Evolutionary conservation across 2,797 vertebrate species (phyloP).

Genomic region (Uromys caudimaculatus): DNA sequence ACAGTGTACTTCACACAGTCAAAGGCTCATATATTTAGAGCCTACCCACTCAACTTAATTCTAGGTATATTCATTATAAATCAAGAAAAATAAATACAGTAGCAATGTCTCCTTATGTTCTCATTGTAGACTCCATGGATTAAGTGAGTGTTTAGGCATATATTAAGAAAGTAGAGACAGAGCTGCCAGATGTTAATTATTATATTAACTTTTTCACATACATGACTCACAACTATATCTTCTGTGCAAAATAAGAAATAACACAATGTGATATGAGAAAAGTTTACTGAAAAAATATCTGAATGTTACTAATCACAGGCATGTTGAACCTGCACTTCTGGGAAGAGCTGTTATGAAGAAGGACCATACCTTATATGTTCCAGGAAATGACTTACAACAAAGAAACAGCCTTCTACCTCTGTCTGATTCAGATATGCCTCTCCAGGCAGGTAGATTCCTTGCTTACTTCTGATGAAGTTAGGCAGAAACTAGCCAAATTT

Average conservation of each 20-base stretch:
- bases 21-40: not conserved
- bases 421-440: not conserved
- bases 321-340: not conserved
- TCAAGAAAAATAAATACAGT: not conserved
- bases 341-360: not conserved
- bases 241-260: slow-evolving; percentile 31
- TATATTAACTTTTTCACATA: not conserved
- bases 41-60: slow-evolving; percentile 4
- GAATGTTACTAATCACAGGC: not conserved
- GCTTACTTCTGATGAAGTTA: not conserved
- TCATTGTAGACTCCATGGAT: not conserved
- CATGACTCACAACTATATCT: not conserved
- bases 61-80: slow-evolving; percentile 17
- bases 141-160: not conserved
- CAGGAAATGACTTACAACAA: not conserved
- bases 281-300: not conserved
- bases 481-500: not conserved
- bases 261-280: not conserved
- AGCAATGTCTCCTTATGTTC: not conserved
- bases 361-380: not conserved
- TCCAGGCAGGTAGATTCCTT: not conserved
- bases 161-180: slow-evolving; percentile 29
- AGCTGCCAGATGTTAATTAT: not conserved
- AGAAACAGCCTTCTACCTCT: not conserved
- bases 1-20: slow-evolving; percentile 25